Conservation (phyloP, 2,797 vertebrate genomes). For the Bryconaethiops microstoma region DNA sequence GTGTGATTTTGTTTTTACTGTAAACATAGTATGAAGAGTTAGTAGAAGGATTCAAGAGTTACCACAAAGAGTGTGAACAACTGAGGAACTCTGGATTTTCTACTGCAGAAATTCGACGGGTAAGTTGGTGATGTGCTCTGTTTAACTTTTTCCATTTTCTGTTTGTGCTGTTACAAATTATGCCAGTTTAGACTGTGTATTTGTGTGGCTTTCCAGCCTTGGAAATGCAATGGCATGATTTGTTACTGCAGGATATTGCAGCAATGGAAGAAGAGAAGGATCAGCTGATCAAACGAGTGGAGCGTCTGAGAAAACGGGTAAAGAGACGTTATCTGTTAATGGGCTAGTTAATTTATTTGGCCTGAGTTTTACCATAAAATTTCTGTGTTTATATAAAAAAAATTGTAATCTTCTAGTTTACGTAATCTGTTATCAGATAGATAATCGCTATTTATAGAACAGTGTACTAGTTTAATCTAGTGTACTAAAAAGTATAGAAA, state of each 20-base stretch:
- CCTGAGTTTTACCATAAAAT: background rate
- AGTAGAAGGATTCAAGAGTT: conserved; percentile 92
- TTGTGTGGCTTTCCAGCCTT: background rate
- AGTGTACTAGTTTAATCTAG: background rate
- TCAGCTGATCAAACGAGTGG: conserved; percentile 93
- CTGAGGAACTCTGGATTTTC: conserved; percentile 93
- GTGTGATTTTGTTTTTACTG: conserved; percentile 29
- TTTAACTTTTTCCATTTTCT: background rate
- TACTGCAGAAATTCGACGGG: conserved; percentile 93
- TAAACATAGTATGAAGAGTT: conserved; percentile 91
- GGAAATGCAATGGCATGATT: background rate
- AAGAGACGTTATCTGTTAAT: conserved; percentile 58
- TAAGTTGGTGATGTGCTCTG: conserved; percentile 63
- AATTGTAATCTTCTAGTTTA: background rate
- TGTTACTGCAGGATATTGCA: conserved; percentile 85
- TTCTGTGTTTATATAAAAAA: background rate
- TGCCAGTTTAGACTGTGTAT: background rate
- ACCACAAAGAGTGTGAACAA: conserved; percentile 95
- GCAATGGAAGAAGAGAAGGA: conserved; percentile 99
- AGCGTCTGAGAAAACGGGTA: conserved; percentile 95
- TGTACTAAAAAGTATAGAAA: too few relatives aligned
- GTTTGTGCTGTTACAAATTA: background rate
- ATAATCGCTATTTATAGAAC: background rate
- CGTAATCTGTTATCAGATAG: background rate
- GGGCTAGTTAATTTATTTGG: background rate